A percentile compares a stretch with the other conserved stretches of the same genome.
Evolutionary conservation across 2,888 invertebrate genomes (phyloP).

Genomic region (Dioctria linearis): DNA sequence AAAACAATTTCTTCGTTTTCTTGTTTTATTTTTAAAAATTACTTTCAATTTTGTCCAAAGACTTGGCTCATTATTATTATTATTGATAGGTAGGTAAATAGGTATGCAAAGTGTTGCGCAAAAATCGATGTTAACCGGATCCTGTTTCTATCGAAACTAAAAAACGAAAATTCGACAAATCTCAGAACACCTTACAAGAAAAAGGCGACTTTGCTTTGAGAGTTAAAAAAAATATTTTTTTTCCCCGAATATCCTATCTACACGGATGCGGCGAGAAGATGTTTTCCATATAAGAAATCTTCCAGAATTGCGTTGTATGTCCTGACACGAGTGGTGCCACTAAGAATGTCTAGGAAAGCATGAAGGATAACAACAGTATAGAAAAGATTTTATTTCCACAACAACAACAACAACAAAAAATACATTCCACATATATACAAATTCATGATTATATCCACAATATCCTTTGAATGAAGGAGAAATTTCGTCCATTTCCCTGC

Average conservation of each 20-base stretch:
- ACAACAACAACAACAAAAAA: conserved; percentile 10
- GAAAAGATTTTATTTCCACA: conserved; percentile 41
- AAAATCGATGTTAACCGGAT: conserved; percentile 60
- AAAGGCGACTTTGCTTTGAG: conserved; percentile 9
- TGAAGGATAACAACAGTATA: conserved; percentile 26
- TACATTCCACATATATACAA: conserved; percentile 47
- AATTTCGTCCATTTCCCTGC: conserved; percentile 1
- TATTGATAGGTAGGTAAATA: too few relatives aligned
- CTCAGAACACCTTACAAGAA: conserved; percentile 41
- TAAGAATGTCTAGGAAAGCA: conserved; percentile 36
- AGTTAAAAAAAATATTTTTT: background rate
- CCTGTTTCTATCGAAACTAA: conserved; percentile 71
- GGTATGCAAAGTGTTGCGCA: conserved; percentile 29
- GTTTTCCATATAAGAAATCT: conserved; percentile 22
- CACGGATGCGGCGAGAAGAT: conserved; percentile 9
- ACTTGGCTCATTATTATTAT: background rate
- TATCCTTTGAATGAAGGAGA: conserved; percentile 16
- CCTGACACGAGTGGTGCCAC: conserved; percentile 27
- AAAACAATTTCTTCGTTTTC: too few relatives aligned
- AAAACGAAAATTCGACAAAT: conserved; percentile 56
- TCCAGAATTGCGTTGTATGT: conserved; percentile 40
- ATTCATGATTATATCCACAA: conserved; percentile 14
- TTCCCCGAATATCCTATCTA: background rate
- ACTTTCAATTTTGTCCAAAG: background rate
- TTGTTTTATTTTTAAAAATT: background rate